Base-by-base conservation (phyloP, 2,888 invertebrate species). In the Cylloceria caligata region DNA sequence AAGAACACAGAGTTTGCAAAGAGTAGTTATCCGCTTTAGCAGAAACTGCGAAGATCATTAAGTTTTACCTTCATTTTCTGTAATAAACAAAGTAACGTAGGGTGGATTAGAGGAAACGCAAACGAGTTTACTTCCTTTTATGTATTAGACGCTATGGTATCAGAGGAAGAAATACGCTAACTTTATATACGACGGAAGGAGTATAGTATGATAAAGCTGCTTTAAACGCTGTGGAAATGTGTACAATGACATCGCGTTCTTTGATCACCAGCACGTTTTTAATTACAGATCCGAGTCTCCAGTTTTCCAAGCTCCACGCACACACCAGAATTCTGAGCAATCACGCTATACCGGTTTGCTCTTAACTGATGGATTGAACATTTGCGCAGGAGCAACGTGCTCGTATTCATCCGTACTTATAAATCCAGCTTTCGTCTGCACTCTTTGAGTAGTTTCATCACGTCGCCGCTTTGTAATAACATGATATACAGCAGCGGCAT, bases 231-330 rank as follows among this genome's bases (percentile, higher is more conserved):
- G 30, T 11, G 42, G 11, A 19, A 11, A 16, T 42, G 13, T 16
- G 24, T 19, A 11, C 39, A 21, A 6, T 72, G 65, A 75, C 75
- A 75, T 79, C 75, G 75, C 60, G 52, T 21, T 62, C 79, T 79
- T 75, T 67, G 79, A 79, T 79, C 79, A 79, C 60, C 68, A 62
- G 71, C 79, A 82, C 79, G 82, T 76, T 82, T 82, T 82, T 82
- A 82, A 82, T 82, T 82, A 82, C 71, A 47, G 75, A 68, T 75
- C 62, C 42, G 21, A 68, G 73, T 78, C 55, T 67, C 39, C 52
- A 21, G 62, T 68, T 60, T 39, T 55, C 67, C 65, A 64, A 52
- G 21, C 13, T 39, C 57, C 36, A 45, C 76, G 36, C 49, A 45
- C 57, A 73, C 39, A 47, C 21, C 1, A 47, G 16, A 55, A 65